Conservation (phyloP, 1,140 invertebrate species). For the Papilio xuthus region DNA sequence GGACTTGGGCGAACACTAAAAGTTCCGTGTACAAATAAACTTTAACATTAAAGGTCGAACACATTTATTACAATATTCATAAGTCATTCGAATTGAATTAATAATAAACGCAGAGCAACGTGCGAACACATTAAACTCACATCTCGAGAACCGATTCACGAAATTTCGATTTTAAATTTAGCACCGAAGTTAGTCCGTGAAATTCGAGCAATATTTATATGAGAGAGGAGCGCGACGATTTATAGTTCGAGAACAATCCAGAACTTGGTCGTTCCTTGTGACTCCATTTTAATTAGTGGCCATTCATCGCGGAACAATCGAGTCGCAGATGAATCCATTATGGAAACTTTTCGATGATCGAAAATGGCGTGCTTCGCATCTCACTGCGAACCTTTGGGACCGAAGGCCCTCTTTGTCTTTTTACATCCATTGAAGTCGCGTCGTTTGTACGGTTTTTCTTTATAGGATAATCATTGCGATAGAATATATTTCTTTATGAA, state of each 20-base stretch:
- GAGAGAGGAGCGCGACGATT: conserved; percentile 68
- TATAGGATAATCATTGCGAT: conserved; percentile 36
- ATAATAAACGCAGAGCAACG: conserved; percentile 30
- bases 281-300: conserved; percentile 80
- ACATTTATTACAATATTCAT: not conserved
- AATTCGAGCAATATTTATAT: conserved; percentile 72
- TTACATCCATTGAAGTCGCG: conserved; percentile 16
- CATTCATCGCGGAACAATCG: conserved; percentile 79
- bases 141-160: conserved; percentile 52
- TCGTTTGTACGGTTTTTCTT: conserved; percentile 13
- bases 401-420: conserved; percentile 50
- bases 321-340: conserved; percentile 77
- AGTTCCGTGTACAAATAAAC: not conserved
- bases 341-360: conserved; percentile 77
- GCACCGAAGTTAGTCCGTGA: conserved; percentile 65
- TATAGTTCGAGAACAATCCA: conserved; percentile 76
- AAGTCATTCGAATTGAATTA: conserved; percentile 23
- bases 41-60: not conserved
- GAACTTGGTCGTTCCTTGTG: conserved; percentile 73
- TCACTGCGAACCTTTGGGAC: conserved; percentile 60
- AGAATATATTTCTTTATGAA: conserved; percentile 27
- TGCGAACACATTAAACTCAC: conserved; percentile 49
- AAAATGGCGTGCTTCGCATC: conserved; percentile 75
- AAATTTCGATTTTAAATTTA: conserved; percentile 76
- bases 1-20: not conserved